Conservation (phyloP, 2,113 vertebrate species). For the Heptranchias perlo region DNA sequence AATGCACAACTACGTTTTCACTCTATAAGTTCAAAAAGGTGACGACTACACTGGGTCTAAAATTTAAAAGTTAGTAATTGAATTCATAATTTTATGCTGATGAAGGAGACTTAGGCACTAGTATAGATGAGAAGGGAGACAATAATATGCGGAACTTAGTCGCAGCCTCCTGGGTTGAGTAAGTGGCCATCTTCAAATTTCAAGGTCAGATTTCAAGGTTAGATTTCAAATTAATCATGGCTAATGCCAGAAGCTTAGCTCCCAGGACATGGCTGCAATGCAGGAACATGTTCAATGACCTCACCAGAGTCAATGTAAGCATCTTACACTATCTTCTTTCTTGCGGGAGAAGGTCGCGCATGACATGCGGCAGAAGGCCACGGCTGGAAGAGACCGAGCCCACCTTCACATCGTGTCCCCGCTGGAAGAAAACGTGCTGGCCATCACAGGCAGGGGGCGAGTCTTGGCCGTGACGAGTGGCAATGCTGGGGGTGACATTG, state of each 20-base stretch:
- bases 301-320: too few species aligned
- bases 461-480: too few species aligned
- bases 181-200: not conserved
- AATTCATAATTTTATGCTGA: not conserved
- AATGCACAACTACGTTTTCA: not conserved
- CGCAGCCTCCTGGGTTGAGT: not conserved
- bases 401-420: too few species aligned
- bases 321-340: too few species aligned
- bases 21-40: not conserved
- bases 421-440: too few species aligned
- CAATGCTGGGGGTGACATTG: too few species aligned
- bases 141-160: not conserved
- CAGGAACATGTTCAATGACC: too few species aligned
- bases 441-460: too few species aligned
- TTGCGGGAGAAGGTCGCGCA: too few species aligned
- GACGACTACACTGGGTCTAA: not conserved
- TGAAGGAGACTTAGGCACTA: not conserved
- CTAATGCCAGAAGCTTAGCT: not conserved
- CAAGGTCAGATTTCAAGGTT: not conserved
- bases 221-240: not conserved
- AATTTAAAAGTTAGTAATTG: not conserved
- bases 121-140: not conserved
- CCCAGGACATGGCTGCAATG: not conserved
- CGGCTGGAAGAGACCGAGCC: too few species aligned
- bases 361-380: too few species aligned